Evolutionary conservation across 2,888 invertebrate genomes (phyloP).

Genomic region (Embidobia sp.): DNA sequence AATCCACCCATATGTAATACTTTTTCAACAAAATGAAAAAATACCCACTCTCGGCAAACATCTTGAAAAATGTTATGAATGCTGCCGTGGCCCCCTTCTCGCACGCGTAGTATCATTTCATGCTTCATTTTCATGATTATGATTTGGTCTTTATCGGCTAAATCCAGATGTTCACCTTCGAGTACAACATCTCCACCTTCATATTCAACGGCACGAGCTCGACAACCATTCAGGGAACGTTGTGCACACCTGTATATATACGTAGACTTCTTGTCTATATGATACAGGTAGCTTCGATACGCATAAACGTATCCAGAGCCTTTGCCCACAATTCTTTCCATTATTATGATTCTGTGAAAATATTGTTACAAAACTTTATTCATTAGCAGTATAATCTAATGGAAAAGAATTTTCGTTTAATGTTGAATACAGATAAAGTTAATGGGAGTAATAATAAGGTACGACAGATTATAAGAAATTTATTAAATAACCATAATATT

Average conservation of each 20-base stretch:
- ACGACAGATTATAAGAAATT: too few species aligned
- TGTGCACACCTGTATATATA: conserved; percentile 5
- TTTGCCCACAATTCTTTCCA: conserved; percentile 5
- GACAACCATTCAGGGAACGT: neutral
- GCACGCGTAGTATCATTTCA: neutral
- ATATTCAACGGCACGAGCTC: neutral
- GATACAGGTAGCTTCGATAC: neutral
- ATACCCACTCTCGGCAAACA: neutral
- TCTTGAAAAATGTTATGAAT: neutral
- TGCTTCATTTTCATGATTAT: neutral
- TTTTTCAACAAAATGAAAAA: neutral
- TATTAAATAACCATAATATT: too few species aligned
- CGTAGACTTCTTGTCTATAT: neutral
- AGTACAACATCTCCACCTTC: neutral
- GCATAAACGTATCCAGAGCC: neutral
- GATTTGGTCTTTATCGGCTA: neutral
- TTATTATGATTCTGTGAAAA: too few species aligned
- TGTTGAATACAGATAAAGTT: too few species aligned
- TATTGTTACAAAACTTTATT: too few species aligned
- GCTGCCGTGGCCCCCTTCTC: neutral
- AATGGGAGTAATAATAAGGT: too few species aligned
- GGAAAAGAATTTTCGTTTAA: too few species aligned
- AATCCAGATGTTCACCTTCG: neutral
- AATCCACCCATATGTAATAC: neutral
- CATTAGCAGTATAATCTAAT: too few species aligned